Percentiles rank a stretch among this genome's conserved stretches.
phyloP scores from a whole-genome alignment of 2,113 vertebrate species.

The Peromyscus californicus region DNA sequence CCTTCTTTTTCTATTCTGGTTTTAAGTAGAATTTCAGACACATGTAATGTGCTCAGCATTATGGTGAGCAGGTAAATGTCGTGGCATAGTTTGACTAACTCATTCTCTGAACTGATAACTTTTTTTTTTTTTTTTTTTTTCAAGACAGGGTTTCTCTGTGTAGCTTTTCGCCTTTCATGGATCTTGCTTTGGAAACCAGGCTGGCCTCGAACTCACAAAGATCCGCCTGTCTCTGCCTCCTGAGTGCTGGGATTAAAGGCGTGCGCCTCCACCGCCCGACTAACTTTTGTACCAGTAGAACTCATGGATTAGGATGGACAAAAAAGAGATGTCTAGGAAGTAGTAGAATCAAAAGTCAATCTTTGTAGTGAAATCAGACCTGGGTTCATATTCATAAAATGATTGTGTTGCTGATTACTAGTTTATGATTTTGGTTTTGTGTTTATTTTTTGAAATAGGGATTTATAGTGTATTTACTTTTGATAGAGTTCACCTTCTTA shows the following conservation, averaged over 20 bases:
- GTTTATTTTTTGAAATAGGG: not conserved
- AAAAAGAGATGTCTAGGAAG: not conserved
- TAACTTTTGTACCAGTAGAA: not conserved
- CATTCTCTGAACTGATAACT: not conserved
- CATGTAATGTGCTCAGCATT: not conserved
- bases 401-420: slow-evolving; percentile 2
- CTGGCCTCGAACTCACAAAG: no score
- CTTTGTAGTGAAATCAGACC: not conserved
- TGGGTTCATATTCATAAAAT: not conserved
- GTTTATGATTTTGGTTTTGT: not conserved
- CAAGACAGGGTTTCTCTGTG: no score
- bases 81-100: not conserved
- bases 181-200: no score
- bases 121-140: not conserved
- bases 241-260: no score
- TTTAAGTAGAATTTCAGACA: not conserved
- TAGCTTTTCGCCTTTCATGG: no score
- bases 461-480: slow-evolving; percentile 22
- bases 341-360: not conserved
- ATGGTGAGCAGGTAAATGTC: not conserved
- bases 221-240: no score
- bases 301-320: not conserved
- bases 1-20: not conserved
- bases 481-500: not conserved
- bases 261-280: no score